Base-by-base conservation (phyloP, 2,113 vertebrate genomes). In the Notothenia coriiceps region DNA sequence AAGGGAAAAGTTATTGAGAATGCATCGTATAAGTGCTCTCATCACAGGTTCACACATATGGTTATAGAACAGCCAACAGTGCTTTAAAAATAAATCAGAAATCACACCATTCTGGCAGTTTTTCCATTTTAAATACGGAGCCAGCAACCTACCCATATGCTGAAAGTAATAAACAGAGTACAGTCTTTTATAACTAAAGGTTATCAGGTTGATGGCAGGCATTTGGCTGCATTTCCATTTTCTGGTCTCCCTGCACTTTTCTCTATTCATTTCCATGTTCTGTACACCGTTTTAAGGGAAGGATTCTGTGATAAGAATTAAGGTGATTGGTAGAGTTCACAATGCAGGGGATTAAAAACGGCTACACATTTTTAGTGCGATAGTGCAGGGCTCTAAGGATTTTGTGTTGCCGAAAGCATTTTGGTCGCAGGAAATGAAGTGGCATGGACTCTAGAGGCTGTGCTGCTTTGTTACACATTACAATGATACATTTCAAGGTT, bases 1-100 rank as follows among this genome's bases (percentile, higher is more conserved):
- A n/a, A 57, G 70, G 65, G 60, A 66, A 77, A 55, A 79, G 65
- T 47, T 33, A 55, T 43, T 67, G 77, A 56, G 43, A 51, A 55
- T 17, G 2, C 18, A 47, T 57, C 44, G 17, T 50, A 69, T 63
- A 25, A 20, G 11, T 15, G 2, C 50, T 18, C 5, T 60, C 14
- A 18, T 71, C 44, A 18, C 33, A 51, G 18, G 9, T 40, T 40
- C 5, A 40, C 6, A 40, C 35, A 40, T 40, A 6, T 40, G 35
- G 6, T 40, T 40, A 40, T 40, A 40, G 35, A 40, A 40, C 35
- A 40, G 35, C 35, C 7, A 1, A 6, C 35, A 40, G 35, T 1
- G 35, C 35, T 40, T 7, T 40, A 1, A 40, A 35, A 40, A 40
- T 40, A 40, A 40, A 40, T 40, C 5, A 40, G 47, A 49, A 49